These are phyloP conservation scores for Caenorhabditis remanei DNA, from an alignment of 1,140 invertebrate species.

Conservation along the genomic window DNA sequence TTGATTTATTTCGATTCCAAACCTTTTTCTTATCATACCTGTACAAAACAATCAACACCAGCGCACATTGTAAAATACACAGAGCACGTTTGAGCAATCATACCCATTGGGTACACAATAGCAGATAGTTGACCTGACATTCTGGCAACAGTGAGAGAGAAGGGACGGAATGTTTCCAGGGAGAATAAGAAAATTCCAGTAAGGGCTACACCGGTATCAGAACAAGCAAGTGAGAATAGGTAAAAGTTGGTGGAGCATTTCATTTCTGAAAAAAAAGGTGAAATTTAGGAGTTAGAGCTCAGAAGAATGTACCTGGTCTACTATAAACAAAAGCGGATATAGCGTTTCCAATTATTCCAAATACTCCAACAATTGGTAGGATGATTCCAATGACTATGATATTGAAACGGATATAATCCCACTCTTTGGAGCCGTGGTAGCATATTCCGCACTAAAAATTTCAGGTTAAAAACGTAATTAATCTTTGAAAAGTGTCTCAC, in stretches of 20 bases:
- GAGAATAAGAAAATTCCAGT: conserved; percentile 76
- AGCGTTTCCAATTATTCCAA: conserved; percentile 72
- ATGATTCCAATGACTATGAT: conserved; percentile 72
- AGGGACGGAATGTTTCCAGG: conserved; percentile 72
- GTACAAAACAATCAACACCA: conserved; percentile 76
- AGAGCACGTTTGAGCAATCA: conserved; percentile 77
- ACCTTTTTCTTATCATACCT: conserved; percentile 65
- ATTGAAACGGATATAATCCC: conserved; percentile 71
- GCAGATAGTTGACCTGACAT: conserved; percentile 71
- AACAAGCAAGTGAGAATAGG: conserved; percentile 73
- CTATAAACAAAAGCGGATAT: conserved; percentile 75
- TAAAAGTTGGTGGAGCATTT: conserved; percentile 74
- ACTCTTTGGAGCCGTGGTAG: conserved; percentile 64
- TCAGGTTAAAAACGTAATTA: background rate
- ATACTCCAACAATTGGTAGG: conserved; percentile 71
- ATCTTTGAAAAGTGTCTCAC: background rate
- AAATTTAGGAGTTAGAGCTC: background rate
- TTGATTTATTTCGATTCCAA: too few species aligned
- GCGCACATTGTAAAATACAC: conserved; percentile 77
- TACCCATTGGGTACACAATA: conserved; percentile 75
- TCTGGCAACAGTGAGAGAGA: conserved; percentile 71
- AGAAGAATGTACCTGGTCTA: conserved; percentile 68
- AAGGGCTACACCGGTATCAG: conserved; percentile 73
- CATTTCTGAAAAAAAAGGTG: conserved; percentile 67
- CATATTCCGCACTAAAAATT: conserved; percentile 69